Base-by-base conservation (phyloP, 2,888 invertebrate species). In the Ellobium chinense region DNA sequence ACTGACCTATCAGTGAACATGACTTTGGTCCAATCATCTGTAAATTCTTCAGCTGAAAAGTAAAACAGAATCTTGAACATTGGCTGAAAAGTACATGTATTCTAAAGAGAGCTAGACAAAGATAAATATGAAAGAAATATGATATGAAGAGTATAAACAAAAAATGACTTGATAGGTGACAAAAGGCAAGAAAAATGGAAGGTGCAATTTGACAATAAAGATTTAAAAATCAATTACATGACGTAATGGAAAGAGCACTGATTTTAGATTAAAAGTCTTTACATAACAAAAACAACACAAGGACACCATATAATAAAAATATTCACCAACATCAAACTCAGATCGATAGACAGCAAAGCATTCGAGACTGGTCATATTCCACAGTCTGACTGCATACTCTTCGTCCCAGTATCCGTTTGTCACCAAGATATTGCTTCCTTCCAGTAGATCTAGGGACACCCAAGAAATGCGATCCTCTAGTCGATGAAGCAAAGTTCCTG, bases 341-440 rank as follows among this genome's bases (percentile, higher is more conserved):
- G 31, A 66, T 36, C 66, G 27, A 34, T 66, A 66, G 36, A 66
- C 34, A 12, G 66, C 66, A 2, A 36, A 34, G 37, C 66, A 66
- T 21, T 12, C 14, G 21, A 27, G 36, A n/a, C 36, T 66, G 2
- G 2, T 34, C 3, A 34, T 36, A 34, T 66, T 36, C 66, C 66
- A 66, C 21, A 66, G 36, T 34, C 66, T 4, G 37, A 66, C n/a
- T 21, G 36, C 36, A 36, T 66, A 66, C 66, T 66, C 66, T 36
- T 66, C 66, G 7, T 66, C 66, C 66, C 66, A 66, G 34, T 14
- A n/a, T 27, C 66, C 66, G 18, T 66, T 34, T 7, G 66, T 36
- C 34, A 66, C 36, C 66, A 66, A 36, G 12, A 66, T 37, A 3
- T 21, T 34, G 31, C 18, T n/a, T 1, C 37, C 37, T 7, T 27